Conservation (phyloP, 2,113 vertebrate species). For the Psittacus erithacus region DNA sequence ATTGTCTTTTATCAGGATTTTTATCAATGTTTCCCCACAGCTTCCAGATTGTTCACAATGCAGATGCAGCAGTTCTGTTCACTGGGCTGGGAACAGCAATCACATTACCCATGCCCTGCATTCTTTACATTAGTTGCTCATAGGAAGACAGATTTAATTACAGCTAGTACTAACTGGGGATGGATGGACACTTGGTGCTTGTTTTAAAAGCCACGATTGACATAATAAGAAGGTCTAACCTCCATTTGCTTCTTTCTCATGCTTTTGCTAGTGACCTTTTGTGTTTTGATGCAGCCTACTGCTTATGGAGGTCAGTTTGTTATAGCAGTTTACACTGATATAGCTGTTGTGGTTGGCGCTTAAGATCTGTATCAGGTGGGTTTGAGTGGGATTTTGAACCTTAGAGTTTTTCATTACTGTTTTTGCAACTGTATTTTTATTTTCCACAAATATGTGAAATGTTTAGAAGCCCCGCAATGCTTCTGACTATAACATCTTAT, state of each 20-base stretch:
- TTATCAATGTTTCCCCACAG: constrained; percentile 53
- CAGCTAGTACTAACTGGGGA: background rate
- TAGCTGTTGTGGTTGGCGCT: background rate
- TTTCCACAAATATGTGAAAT: background rate
- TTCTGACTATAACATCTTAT: background rate
- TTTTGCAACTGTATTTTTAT: background rate
- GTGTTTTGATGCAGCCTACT: background rate
- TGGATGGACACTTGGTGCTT: background rate
- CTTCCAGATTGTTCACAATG: constrained; percentile 57
- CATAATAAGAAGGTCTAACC: background rate
- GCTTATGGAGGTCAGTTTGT: background rate
- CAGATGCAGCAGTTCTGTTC: constrained; percentile 58
- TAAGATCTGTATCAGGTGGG: background rate
- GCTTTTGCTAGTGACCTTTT: background rate
- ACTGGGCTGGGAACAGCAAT: constrained; percentile 34
- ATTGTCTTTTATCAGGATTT: constrained; percentile 59
- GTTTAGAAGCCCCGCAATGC: background rate
- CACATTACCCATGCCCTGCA: constrained; percentile 3
- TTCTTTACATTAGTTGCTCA: constrained; percentile 45
- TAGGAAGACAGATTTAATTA: constrained; percentile 25
- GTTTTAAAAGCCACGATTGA: background rate
- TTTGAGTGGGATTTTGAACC: background rate
- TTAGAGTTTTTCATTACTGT: background rate
- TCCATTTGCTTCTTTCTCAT: background rate
- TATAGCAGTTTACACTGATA: background rate